Percentiles rank a stretch among this genome's conserved stretches.
phyloP scores from a whole-genome alignment of 2,113 vertebrate species.

The Alosa alosa region DNA sequence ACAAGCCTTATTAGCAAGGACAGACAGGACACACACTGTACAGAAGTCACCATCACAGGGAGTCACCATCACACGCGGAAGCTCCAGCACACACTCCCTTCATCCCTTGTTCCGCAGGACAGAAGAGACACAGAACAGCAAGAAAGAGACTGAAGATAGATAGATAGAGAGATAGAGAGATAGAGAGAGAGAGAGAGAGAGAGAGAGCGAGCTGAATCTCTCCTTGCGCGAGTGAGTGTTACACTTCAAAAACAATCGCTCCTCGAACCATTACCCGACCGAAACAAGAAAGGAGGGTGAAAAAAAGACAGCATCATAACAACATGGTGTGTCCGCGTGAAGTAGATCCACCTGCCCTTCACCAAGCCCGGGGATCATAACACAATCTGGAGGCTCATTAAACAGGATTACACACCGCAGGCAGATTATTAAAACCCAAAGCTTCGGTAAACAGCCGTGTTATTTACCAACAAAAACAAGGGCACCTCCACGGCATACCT shows the following conservation, averaged over 20 bases:
- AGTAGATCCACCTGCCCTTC: conserved; percentile 78
- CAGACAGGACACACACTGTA: background rate
- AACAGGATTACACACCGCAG: conserved; percentile 80
- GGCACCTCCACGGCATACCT: conserved; percentile 38
- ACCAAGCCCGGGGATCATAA: conserved; percentile 74
- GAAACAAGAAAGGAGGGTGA: background rate
- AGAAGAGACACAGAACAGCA: background rate
- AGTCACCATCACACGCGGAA: too few species aligned
- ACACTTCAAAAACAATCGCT: conserved; percentile 22
- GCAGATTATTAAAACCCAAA: conserved; percentile 81
- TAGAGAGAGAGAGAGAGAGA: background rate
- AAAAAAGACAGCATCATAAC: conserved; percentile 45
- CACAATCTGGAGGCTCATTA: conserved; percentile 85
- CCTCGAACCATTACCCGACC: background rate
- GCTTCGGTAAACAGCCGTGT: conserved; percentile 68
- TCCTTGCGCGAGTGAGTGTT: background rate
- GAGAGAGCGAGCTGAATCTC: background rate
- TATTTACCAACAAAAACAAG: conserved; percentile 44
- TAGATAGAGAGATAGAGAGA: background rate
- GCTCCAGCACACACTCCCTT: background rate
- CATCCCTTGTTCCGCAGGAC: background rate
- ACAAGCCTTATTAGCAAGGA: background rate
- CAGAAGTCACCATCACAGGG: background rate
- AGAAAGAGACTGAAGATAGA: background rate
- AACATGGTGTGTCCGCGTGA: conserved; percentile 78